Evolutionary conservation across 2,797 vertebrate species (phyloP).

Genomic region (Megalops cyprinoides): DNA sequence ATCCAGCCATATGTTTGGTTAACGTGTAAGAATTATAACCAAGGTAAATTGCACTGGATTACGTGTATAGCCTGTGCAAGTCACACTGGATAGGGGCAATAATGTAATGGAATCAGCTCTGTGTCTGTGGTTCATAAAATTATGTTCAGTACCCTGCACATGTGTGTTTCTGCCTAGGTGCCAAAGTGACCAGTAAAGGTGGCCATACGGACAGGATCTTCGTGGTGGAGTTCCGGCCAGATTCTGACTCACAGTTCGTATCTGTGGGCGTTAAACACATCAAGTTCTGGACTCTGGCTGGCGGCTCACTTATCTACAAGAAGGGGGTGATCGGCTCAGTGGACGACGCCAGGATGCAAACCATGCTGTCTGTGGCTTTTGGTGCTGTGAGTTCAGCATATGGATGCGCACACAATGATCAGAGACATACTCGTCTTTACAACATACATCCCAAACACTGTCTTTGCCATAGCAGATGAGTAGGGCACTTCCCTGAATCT

Average conservation of each 20-base stretch:
- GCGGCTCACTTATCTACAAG: slow-evolving; percentile 90
- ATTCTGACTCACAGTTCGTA: slow-evolving; percentile 95
- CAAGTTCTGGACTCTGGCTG: slow-evolving; percentile 97
- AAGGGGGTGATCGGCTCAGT: slow-evolving; percentile 90
- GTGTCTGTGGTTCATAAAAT: no score
- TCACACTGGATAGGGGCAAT: no score
- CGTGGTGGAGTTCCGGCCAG: slow-evolving; percentile 92
- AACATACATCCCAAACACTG: no score
- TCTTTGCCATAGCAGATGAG: no score
- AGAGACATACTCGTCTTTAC: no score
- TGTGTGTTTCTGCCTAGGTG: slow-evolving; percentile 66
- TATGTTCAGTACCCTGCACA: background rate
- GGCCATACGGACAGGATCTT: slow-evolving; percentile 92
- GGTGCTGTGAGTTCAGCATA: slow-evolving; percentile 93
- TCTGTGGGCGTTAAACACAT: slow-evolving; percentile 96
- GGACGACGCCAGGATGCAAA: slow-evolving; percentile 95
- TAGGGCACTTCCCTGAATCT: no score
- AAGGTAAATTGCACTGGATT: no score
- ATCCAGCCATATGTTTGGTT: no score
- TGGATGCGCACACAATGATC: no score
- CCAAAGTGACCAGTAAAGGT: slow-evolving; percentile 86
- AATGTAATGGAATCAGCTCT: no score
- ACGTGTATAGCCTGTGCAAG: no score
- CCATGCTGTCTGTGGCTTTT: slow-evolving; percentile 96
- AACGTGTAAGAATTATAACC: no score